Evolutionary conservation across 1,140 invertebrate genomes (phyloP).

Genomic region (Calephelis nemesis): DNA sequence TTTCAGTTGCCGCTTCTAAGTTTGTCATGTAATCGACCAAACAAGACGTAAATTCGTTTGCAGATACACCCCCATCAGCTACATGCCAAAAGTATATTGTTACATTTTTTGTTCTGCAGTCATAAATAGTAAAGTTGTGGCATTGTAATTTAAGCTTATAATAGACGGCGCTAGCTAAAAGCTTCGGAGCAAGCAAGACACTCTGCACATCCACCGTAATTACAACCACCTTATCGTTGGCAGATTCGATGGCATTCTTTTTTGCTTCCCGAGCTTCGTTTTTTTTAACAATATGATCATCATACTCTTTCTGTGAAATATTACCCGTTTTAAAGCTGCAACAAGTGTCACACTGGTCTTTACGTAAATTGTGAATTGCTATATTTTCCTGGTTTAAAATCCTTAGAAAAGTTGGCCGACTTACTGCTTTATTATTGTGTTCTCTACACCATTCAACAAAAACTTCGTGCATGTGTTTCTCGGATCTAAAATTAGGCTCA

Average conservation of each 20-base stretch:
- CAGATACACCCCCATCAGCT: slow-evolving; percentile 11
- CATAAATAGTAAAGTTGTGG: slow-evolving; percentile 20
- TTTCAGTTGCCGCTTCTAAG: neutral
- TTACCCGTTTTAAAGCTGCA: neutral
- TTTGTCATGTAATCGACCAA: slow-evolving; percentile 11
- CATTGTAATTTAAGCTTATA: slow-evolving; percentile 18
- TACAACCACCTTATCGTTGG: slow-evolving; percentile 1
- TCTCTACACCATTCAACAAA: slow-evolving; percentile 9
- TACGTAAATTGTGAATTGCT: neutral
- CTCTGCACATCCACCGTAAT: slow-evolving; percentile 1
- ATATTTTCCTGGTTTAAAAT: slow-evolving; percentile 8
- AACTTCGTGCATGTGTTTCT: slow-evolving; percentile 9
- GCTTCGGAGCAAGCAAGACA: slow-evolving; percentile 2
- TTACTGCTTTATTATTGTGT: slow-evolving; percentile 6
- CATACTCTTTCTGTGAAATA: neutral
- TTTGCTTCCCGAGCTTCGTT: slow-evolving; percentile 2
- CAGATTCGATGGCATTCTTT: slow-evolving; percentile 1
- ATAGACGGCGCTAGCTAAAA: neutral
- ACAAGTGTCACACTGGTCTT: slow-evolving; percentile 3
- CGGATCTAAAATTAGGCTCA: slow-evolving; percentile 7
- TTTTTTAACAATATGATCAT: neutral
- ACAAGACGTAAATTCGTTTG: slow-evolving; percentile 18
- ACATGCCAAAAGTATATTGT: slow-evolving; percentile 21
- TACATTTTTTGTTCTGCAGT: slow-evolving; percentile 5
- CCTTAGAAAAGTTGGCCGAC: slow-evolving; percentile 9